Evolutionary conservation across 2,797 vertebrate species (phyloP).

Genomic region (Loriculus beryllinus): DNA sequence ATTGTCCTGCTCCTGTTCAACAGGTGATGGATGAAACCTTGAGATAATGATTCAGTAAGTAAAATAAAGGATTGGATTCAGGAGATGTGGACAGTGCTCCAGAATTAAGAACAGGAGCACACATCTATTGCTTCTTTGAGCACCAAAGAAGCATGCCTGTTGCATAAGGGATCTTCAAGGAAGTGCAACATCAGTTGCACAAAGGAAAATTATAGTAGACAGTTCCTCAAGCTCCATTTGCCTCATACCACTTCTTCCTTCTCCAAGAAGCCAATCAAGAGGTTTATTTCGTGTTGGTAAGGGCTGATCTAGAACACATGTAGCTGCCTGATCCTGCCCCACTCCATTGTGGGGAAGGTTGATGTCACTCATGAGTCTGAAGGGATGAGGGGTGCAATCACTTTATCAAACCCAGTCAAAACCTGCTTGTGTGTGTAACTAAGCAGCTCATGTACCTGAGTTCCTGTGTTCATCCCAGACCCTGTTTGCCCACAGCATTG

Average conservation of each 20-base stretch:
- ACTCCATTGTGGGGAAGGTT: not conserved
- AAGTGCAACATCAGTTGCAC: not conserved
- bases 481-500: rapidly evolving
- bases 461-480: rapidly evolving
- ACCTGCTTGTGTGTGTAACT: not conserved
- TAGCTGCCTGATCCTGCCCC: not conserved
- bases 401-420: rapidly evolving
- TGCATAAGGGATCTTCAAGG: not conserved
- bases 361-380: rapidly evolving
- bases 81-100: not conserved
- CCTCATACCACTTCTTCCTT: not conserved
- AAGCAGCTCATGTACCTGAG: not conserved
- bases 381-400: not conserved
- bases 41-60: not conserved
- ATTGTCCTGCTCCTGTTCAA: not conserved
- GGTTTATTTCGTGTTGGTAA: not conserved
- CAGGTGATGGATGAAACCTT: not conserved
- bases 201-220: not conserved
- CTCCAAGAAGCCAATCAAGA: not conserved
- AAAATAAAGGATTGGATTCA: not conserved
- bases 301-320: rapidly evolving
- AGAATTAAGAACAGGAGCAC: not conserved
- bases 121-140: not conserved
- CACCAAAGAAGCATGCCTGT: not conserved
- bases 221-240: not conserved